Base-by-base conservation (phyloP, 1,140 invertebrate genomes). In the Phenacoccus solenopsis region DNA sequence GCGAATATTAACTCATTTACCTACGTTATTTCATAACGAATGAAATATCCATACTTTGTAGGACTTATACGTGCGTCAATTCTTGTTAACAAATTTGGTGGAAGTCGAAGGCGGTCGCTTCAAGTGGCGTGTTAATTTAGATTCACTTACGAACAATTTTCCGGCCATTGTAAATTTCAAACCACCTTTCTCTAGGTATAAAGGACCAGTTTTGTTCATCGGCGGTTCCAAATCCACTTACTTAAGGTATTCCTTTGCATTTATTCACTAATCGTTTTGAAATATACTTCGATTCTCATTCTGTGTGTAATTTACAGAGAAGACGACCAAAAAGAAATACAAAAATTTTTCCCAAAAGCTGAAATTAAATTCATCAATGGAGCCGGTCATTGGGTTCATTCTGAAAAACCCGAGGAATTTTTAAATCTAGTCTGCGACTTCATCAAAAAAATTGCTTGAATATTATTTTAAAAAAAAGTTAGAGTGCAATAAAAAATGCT, bases 381-480 rank as follows among this genome's bases (percentile, higher is more conserved):
- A 71, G 90, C 94, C 21, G 91, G 92, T 5, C 95, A 98, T 78
- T 94, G 93, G 90, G 86, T 96, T 9, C 95, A 98, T 76, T 87
- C 90, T 68, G 93, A 98, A 72, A 90, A 94, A 77, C 91, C 94
- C 1, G 76, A 81, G 1, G 85, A 90, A 75, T 96, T 98, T 78
- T 76, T 94, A 12, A 49, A 68, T 21, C 69, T 72, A 28, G 73
- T 73, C 2, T 68, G 57, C 28, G 64, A 73, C 7, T 76, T 74
- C 57, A 70, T 74, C 35, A 68, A 49, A 9, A 49, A 49, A 49
- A n/a, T 9, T 49, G 38, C 38, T 3, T 49, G 38, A 49, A 49
- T 49, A n/a, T 49, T n/a, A n/a, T n/a, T n/a, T n/a, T n/a, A n/a
- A n/a, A n/a, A n/a, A n/a, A n/a, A n/a, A n/a, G n/a, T n/a, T n/a